Conservation (phyloP, 2,113 vertebrate species). For the Pampusana beccarii region DNA sequence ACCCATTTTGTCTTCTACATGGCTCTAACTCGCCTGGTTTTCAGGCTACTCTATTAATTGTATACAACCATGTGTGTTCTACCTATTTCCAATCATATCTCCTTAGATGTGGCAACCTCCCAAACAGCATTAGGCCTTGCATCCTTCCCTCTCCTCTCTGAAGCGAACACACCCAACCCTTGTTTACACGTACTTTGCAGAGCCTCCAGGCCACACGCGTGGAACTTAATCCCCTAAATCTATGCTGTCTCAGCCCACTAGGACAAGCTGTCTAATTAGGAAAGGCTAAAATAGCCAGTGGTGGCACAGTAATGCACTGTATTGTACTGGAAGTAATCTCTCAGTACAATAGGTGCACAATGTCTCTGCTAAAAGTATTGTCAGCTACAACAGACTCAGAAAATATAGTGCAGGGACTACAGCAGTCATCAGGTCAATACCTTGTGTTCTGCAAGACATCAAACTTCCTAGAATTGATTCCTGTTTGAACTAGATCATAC, state of each 20-base stretch:
- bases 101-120: background rate
- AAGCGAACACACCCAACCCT: background rate
- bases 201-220: slow-evolving; percentile 43
- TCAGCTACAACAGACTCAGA: background rate
- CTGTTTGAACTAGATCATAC: background rate
- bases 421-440: background rate
- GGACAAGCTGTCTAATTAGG: slow-evolving; percentile 17
- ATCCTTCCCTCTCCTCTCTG: slow-evolving; percentile 2
- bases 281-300: background rate
- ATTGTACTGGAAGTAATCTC: slow-evolving; percentile 31
- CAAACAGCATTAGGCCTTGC: background rate
- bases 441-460: background rate
- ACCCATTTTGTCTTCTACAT: background rate
- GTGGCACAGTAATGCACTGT: background rate
- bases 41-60: background rate
- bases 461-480: background rate
- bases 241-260: slow-evolving; percentile 21
- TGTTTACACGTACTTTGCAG: background rate
- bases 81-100: background rate
- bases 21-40: background rate
- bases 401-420: background rate
- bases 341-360: background rate
- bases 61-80: background rate
- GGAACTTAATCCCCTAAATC: slow-evolving; percentile 46
- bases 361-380: background rate